Evolutionary conservation across 2,888 invertebrate genomes (phyloP).

Genomic region (Acrobasis suavella): DNA sequence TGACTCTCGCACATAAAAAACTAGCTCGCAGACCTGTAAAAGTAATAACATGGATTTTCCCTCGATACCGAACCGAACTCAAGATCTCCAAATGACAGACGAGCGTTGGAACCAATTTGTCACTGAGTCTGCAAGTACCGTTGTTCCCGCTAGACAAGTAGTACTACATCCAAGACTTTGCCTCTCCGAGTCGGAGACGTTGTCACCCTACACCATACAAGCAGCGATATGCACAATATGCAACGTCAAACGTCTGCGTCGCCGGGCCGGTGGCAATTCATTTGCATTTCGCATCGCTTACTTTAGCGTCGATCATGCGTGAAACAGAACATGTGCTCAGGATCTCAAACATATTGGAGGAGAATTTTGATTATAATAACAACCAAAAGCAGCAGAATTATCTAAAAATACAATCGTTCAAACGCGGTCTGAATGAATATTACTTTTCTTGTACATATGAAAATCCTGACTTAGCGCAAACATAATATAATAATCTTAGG

Average conservation of each 20-base stretch:
- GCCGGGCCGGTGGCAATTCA: neutral
- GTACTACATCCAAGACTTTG: neutral
- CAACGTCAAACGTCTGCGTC: conserved; percentile 8
- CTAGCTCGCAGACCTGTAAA: too few relatives aligned
- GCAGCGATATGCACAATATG: conserved; percentile 6
- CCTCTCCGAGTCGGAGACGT: neutral
- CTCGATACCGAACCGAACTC: too few relatives aligned
- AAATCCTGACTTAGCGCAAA: too few relatives aligned
- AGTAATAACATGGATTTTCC: too few relatives aligned
- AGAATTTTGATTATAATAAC: neutral
- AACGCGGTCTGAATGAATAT: neutral
- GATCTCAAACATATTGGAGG: neutral
- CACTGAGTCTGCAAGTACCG: too few relatives aligned
- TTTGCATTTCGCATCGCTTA: conserved; percentile 14
- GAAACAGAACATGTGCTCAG: conserved; percentile 8
- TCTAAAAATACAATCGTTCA: neutral
- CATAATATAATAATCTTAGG: too few relatives aligned
- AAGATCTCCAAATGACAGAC: too few relatives aligned
- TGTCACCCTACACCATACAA: neutral
- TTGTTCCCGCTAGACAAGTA: too few relatives aligned
- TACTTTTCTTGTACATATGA: neutral
- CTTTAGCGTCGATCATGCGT: conserved; percentile 11
- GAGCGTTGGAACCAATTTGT: too few relatives aligned
- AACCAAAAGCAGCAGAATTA: neutral
- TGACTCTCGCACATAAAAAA: too few relatives aligned